A percentile compares a stretch with the other conserved stretches of the same genome.
Evolutionary conservation across 2,797 vertebrate species (phyloP).

Genomic region (Hirundo rustica): DNA sequence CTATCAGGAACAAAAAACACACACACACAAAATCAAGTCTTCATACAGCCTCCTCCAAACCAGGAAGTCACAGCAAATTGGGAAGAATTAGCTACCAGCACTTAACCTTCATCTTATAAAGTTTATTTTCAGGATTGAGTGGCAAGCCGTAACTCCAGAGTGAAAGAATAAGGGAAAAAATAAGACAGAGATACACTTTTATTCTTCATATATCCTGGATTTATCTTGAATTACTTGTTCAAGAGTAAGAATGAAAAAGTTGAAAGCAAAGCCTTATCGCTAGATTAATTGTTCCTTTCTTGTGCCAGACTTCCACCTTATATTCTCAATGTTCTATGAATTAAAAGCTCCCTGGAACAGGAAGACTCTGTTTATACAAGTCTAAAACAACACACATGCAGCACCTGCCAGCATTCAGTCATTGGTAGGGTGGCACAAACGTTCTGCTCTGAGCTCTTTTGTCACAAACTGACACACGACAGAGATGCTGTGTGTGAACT

Average conservation of each 20-base stretch:
- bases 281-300: not conserved
- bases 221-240: not conserved
- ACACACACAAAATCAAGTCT: not conserved
- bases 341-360: not conserved
- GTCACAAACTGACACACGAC: not conserved
- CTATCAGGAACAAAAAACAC: not conserved
- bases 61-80: not conserved
- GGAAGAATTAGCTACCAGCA: constrained; percentile 15
- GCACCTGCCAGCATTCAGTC: not conserved
- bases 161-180: not conserved
- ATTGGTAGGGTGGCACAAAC: not conserved
- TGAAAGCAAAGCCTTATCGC: not conserved
- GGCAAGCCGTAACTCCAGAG: not conserved
- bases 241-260: not conserved
- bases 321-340: not conserved
- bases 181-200: not conserved
- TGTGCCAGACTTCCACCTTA: not conserved
- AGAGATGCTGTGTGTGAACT: not conserved
- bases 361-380: not conserved
- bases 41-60: not conserved
- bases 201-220: not conserved
- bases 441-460: not conserved
- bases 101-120: constrained; percentile 7
- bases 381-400: not conserved
- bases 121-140: constrained; percentile 12